Conservation (phyloP, 2,113 vertebrate species). For the Turnix velox region DNA sequence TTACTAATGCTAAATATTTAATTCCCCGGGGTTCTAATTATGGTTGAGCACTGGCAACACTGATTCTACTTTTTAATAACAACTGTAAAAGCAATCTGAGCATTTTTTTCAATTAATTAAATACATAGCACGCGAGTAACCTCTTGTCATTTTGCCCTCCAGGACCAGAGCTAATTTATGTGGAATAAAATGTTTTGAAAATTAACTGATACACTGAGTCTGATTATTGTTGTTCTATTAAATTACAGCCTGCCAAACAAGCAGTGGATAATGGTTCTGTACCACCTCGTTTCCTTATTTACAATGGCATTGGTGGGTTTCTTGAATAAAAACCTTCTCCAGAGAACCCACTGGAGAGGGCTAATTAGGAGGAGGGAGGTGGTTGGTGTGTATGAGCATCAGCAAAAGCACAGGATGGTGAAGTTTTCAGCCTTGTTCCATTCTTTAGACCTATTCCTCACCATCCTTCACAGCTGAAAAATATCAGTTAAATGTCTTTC, state of each 20-base stretch:
- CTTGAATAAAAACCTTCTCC: not conserved
- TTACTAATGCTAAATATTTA: constrained; percentile 99
- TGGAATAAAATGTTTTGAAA: constrained; percentile 91
- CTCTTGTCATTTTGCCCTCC: constrained; percentile 99
- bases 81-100: constrained; percentile 99
- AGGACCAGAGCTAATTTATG: constrained; percentile 98
- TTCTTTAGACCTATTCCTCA: constrained; percentile 9
- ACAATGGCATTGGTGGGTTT: not conserved
- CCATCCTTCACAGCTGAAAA: constrained; percentile 37
- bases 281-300: not conserved
- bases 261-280: constrained; percentile 59
- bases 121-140: constrained; percentile 98
- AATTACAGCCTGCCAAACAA: constrained; percentile 70
- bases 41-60: constrained; percentile 96
- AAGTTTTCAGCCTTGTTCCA: not conserved
- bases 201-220: constrained; percentile 77
- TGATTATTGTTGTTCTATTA: constrained; percentile 71
- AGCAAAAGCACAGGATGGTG: not conserved
- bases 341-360: not conserved
- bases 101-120: constrained; percentile 99
- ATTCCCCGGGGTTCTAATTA: constrained; percentile 99
- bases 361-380: constrained; percentile 64
- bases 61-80: constrained; percentile 96
- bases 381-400: not conserved
- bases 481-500: constrained; percentile 48